A percentile compares a stretch with the other conserved stretches of the same genome.
Evolutionary conservation across 2,113 vertebrate genomes (phyloP).

Genomic region (Nicator chloris): DNA sequence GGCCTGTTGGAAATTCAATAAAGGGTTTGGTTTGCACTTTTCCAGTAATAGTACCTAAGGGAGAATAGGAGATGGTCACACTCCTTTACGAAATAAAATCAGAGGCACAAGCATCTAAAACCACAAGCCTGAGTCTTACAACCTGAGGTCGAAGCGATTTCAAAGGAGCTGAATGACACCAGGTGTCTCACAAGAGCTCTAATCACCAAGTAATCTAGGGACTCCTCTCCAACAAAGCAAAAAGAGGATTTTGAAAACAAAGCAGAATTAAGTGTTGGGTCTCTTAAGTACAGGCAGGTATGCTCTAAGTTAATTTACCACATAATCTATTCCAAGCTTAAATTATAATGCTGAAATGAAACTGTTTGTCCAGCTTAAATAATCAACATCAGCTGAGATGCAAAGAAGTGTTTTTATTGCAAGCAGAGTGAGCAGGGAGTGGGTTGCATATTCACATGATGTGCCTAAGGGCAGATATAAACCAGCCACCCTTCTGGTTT

Average conservation of each 20-base stretch:
- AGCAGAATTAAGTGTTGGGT: background rate
- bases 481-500: conserved; percentile 6
- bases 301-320: background rate
- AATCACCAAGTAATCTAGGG: background rate
- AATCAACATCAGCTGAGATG: conserved; percentile 59
- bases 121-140: background rate
- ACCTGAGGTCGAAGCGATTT: background rate
- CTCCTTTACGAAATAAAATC: background rate
- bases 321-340: background rate
- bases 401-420: conserved; percentile 75
- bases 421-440: conserved; percentile 69
- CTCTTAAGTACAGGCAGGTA: background rate
- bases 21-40: background rate
- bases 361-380: conserved; percentile 39
- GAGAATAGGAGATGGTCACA: background rate
- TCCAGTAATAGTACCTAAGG: background rate
- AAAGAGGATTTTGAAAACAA: background rate
- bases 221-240: background rate
- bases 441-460: conserved; percentile 43
- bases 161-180: background rate
- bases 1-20: background rate
- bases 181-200: background rate
- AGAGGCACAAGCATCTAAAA: background rate
- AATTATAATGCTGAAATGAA: background rate
- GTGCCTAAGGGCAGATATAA: conserved; percentile 30